phyloP scores from a whole-genome alignment of 2,888 invertebrate species.

The Nysson spinosus region DNA sequence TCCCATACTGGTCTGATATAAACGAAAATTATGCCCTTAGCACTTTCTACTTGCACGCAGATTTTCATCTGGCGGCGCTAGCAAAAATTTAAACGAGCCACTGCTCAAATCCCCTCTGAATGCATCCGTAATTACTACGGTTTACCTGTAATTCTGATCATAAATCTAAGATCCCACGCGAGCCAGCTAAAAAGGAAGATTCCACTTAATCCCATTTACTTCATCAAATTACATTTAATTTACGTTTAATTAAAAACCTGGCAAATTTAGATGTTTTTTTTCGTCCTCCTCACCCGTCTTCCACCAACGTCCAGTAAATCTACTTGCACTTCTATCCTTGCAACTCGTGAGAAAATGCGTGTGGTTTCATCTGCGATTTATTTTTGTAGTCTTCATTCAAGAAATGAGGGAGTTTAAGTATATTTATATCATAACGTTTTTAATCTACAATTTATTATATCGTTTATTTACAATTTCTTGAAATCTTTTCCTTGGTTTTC shows the following conservation, averaged over 20 bases:
- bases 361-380: no score
- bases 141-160: slow-evolving; percentile 30
- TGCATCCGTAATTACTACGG: slow-evolving; percentile 39
- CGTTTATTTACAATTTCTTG: no score
- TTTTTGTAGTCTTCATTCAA: no score
- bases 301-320: not conserved
- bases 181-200: not conserved
- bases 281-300: slow-evolving; percentile 18
- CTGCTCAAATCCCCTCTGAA: slow-evolving; percentile 36
- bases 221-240: slow-evolving; percentile 34
- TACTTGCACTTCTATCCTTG: not conserved
- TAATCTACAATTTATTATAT: no score
- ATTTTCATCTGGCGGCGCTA: slow-evolving; percentile 40
- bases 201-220: slow-evolving; percentile 24
- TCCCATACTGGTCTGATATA: slow-evolving; percentile 39
- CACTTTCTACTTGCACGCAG: slow-evolving; percentile 39
- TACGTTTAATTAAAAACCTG: not conserved
- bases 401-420: no score
- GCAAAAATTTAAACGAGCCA: slow-evolving; percentile 50
- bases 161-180: slow-evolving; percentile 40
- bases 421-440: no score
- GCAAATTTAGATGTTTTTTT: slow-evolving; percentile 8
- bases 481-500: no score
- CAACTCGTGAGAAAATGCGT: no score
- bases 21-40: slow-evolving; percentile 58